Evolutionary conservation across 2,113 vertebrate genomes (phyloP).

Genomic region (Hippocampus mohnikei): DNA sequence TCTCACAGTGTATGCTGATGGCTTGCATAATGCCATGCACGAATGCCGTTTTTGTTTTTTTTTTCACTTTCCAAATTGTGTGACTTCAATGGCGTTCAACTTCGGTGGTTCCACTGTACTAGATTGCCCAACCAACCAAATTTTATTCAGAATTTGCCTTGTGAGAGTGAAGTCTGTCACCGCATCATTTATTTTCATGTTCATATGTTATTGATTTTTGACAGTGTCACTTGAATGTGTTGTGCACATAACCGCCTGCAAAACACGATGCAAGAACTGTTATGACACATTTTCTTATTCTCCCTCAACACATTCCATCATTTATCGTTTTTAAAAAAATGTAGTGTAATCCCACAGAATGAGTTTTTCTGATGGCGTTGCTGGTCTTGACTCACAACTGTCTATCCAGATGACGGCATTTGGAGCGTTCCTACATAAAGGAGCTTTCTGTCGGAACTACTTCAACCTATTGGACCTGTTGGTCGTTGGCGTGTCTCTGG

Average conservation of each 20-base stretch:
- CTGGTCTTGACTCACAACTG: constrained; percentile 16
- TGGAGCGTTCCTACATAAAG: constrained; percentile 95
- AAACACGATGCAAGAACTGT: background rate
- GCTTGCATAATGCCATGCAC: background rate
- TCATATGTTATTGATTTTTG: background rate
- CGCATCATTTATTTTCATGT: background rate
- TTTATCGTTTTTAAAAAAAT: background rate
- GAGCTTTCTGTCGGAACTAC: constrained; percentile 96
- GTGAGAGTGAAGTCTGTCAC: background rate
- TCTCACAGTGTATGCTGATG: background rate
- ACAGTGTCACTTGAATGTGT: background rate
- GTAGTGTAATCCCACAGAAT: background rate
- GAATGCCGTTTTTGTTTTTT: no score
- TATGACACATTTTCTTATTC: background rate
- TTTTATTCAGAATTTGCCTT: constrained; percentile 2
- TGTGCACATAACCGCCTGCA: background rate
- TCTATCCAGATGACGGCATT: constrained; percentile 89
- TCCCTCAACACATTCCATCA: background rate
- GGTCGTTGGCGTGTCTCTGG: constrained; percentile 94
- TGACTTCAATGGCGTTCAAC: background rate
- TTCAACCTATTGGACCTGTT: constrained; percentile 97
- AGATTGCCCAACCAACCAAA: background rate
- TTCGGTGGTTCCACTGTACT: background rate
- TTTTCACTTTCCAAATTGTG: background rate
- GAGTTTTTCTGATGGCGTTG: background rate